Base-by-base conservation (phyloP, 2,113 vertebrate genomes). In the Oryzias curvinotus region DNA sequence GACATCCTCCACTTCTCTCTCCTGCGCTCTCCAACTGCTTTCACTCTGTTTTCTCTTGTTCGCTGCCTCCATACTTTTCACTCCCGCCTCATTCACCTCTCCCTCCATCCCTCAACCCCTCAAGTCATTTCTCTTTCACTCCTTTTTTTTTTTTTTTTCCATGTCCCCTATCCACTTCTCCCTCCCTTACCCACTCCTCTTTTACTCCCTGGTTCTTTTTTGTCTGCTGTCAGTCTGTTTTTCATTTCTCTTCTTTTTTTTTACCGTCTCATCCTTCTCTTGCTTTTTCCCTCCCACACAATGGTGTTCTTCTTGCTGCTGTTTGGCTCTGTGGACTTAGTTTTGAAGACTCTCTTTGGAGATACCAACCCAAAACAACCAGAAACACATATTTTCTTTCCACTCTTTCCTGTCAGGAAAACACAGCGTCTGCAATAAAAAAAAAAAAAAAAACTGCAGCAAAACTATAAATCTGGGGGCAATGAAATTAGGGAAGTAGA, bases 71-170 rank as follows among this genome's bases (percentile, higher is more conserved):
- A 77, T 85, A 77, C 80, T 79, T 83, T 73, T 77, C 63, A 46
- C 71, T 73, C 71, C 73, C 15, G 17, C 75, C 85, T 78, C 82
- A 86, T 87, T 82, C 77, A 78, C 69, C 81, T 85, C 75, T 80
- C 63, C 45, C 82, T 84, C 85, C 78, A 81, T 82, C 82, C 74
- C 79, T 87, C 83, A 85, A 80, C 79, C 80, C 83, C 86, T 85
- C 68, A 62, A 78, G 82, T 85, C 77, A 85, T 86, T 84, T 80
- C 75, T 84, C 84, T 83, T 83, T 78, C 83, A 76, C 78, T 78
- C 62, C 76, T 86, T 75, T 78, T 80, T 73, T 81, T n/a, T n/a
- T 86, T 75, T 78, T 80, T 83, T 80, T 71, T 82, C 74, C 83
- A 87, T 84, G 82, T 87, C 79, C 77, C 78, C 80, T 77, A 73